Evolutionary conservation across 1,140 invertebrate genomes (phyloP).

Genomic region (Trichonephila clavipes): DNA sequence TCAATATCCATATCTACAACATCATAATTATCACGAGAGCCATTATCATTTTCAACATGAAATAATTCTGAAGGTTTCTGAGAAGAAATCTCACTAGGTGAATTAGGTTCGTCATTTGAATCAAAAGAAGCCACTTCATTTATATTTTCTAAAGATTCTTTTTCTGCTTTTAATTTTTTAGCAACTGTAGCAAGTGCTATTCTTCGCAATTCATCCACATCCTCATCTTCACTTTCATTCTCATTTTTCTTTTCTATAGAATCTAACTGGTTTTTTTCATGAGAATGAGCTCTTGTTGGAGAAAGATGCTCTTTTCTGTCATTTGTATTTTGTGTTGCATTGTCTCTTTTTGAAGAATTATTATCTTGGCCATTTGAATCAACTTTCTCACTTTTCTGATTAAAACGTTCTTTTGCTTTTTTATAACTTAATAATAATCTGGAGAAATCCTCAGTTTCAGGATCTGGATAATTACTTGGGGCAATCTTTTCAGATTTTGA

Average conservation of each 20-base stretch:
- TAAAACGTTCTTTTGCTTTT: neutral
- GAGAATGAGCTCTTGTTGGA: neutral
- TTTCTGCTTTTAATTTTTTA: neutral
- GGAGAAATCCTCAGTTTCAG: neutral
- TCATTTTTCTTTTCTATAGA: neutral
- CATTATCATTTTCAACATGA: neutral
- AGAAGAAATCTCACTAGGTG: neutral
- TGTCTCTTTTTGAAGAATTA: neutral
- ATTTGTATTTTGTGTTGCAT: neutral
- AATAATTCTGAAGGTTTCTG: neutral
- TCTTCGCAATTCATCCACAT: conserved; percentile 70
- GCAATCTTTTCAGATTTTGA: neutral
- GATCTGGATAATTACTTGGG: neutral
- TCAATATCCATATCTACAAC: conserved; percentile 72
- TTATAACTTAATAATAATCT: conserved; percentile 50
- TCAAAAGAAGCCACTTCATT: neutral
- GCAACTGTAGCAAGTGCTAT: conserved; percentile 64
- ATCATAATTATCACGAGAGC: conserved; percentile 58
- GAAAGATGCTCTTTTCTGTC: neutral
- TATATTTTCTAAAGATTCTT: neutral
- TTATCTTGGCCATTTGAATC: neutral
- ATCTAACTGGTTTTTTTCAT: neutral
- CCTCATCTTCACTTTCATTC: conserved; percentile 55
- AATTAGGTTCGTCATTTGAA: neutral
- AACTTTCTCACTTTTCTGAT: neutral